These are phyloP conservation scores for Hemiprocne comata DNA, from an alignment of 2,113 vertebrate species.

Conservation along the genomic window DNA sequence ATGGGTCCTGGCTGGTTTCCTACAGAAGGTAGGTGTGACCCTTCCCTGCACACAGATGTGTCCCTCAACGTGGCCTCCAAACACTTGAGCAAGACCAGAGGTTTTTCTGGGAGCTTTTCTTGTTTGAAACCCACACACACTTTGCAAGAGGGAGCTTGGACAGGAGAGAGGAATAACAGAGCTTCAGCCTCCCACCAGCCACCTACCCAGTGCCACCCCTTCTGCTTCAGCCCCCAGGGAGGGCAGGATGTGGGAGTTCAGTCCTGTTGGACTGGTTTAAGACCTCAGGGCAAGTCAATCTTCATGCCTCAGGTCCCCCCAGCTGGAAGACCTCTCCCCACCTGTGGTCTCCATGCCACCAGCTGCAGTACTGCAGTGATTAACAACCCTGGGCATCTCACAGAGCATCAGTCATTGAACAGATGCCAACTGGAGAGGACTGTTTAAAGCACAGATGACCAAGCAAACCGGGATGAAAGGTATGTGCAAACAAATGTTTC, in stretches of 20 bases:
- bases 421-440: background rate
- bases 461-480: background rate
- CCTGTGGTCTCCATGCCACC: background rate
- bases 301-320: background rate
- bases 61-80: background rate
- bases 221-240: background rate
- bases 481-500: slow-evolving; percentile 29
- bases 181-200: background rate
- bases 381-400: background rate
- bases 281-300: background rate
- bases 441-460: background rate
- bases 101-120: background rate
- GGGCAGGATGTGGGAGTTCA: background rate
- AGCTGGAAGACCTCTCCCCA: background rate
- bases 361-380: background rate
- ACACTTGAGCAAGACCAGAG: background rate
- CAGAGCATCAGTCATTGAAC: background rate
- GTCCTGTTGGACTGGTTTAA: background rate
- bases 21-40: too few species aligned
- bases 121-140: background rate
- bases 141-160: background rate
- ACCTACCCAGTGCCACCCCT: too few species aligned
- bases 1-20: background rate
- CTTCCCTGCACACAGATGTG: rapidly evolving
- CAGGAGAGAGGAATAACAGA: background rate